Evolutionary conservation across 2,888 invertebrate species (phyloP).

Genomic region (Leucophora obtusa): DNA sequence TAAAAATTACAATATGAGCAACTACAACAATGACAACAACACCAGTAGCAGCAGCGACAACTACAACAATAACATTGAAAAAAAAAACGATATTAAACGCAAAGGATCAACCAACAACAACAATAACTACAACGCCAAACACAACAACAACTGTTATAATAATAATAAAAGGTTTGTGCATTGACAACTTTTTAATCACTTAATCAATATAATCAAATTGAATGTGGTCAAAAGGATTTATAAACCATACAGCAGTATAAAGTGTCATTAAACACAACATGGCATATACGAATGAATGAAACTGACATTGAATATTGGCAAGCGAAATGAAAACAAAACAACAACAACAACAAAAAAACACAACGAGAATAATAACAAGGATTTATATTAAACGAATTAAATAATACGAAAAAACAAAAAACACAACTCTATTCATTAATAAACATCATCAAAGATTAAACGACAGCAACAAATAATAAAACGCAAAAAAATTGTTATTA

Average conservation of each 20-base stretch:
- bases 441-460: conserved; percentile 35
- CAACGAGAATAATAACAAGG: conserved; percentile 23
- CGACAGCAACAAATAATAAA: neutral
- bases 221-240: conserved; percentile 74
- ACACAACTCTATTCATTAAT: conserved; percentile 47
- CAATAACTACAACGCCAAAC: conserved; percentile 33
- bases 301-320: conserved; percentile 29
- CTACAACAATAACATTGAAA: conserved; percentile 29
- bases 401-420: conserved; percentile 12
- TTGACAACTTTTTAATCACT: conserved; percentile 78
- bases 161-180: conserved; percentile 68
- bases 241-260: conserved; percentile 66
- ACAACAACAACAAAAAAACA: conserved; percentile 4
- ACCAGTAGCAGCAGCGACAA: conserved; percentile 16
- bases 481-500: neutral
- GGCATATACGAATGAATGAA: conserved; percentile 20
- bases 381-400: conserved; percentile 59
- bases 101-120: conserved; percentile 17
- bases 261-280: conserved; percentile 58
- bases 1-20: conserved; percentile 67
- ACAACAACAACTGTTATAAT: conserved; percentile 35
- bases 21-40: conserved; percentile 50
- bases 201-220: conserved; percentile 78
- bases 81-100: conserved; percentile 1
- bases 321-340: neutral